Evolutionary conservation across 2,113 vertebrate species (phyloP).

Genomic region (Carassius gibelio): DNA sequence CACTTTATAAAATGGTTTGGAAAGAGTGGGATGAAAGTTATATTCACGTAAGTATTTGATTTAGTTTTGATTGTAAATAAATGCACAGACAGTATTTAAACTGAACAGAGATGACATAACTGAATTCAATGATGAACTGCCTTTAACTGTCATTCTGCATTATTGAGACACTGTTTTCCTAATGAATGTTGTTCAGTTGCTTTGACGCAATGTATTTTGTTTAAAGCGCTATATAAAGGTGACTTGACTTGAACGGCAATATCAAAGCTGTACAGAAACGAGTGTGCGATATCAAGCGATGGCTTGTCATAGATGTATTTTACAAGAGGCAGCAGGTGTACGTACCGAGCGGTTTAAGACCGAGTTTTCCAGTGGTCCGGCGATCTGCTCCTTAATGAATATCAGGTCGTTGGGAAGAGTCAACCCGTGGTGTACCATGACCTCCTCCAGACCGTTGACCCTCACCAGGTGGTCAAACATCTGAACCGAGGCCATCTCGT

Average conservation of each 20-base stretch:
- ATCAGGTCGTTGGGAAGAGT: slow-evolving; percentile 80
- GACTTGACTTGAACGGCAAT: neutral
- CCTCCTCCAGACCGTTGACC: slow-evolving; percentile 75
- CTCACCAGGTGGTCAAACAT: slow-evolving; percentile 92
- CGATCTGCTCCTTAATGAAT: slow-evolving; percentile 94
- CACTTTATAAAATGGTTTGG: no score
- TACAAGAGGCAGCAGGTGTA: neutral
- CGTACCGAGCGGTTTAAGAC: slow-evolving; percentile 15
- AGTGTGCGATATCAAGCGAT: neutral
- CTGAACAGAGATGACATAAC: no score
- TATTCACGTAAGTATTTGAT: no score
- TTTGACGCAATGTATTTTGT: no score
- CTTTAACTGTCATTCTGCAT: no score
- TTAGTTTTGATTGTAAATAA: no score
- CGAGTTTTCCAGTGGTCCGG: slow-evolving; percentile 72
- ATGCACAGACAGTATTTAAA: no score
- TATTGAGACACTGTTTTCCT: no score
- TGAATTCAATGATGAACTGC: no score
- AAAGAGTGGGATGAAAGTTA: no score
- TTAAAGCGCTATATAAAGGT: no score
- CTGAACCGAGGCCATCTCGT: slow-evolving; percentile 84
- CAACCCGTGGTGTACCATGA: slow-evolving; percentile 82
- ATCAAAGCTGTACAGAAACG: neutral
- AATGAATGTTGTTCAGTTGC: no score
- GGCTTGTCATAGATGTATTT: neutral